Evolutionary conservation across 1,140 invertebrate species (phyloP), one percentile per base, ranked within the genome.

Genomic region (Drosophila punjabiensis): DNA sequence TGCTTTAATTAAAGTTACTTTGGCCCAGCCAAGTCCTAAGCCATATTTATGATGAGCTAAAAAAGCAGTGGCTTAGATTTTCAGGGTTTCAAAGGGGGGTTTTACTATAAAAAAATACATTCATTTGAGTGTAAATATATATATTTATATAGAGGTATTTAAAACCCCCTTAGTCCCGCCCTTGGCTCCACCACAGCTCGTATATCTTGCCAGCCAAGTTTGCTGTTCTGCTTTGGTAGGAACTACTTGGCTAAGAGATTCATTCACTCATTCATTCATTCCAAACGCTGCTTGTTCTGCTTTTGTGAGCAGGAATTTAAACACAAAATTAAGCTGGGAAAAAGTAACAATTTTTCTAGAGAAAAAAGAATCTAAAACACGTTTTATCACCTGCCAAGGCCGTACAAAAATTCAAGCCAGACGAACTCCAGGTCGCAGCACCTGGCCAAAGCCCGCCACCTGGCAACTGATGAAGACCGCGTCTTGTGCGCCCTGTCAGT

Each of bases 1-100:
- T 79, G 65, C 56, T 58, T 79, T 70, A 79, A 79, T 79, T 79
- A 65, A 79, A 60, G 52, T 71, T 79, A 79, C 55, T 55, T 35
- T 33, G 30, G 48, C 9, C 28, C 41, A 30, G 24, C 45, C 53
- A 37, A 55, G 45, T n/a, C 13, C 10, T 55, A 65, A 65, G 33
- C 61, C 24, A 16, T 56, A 58, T 76, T 76, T 76, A 66, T 76
- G 32, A 8, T 53, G 20, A 52, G 53, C 30, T 39, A 11, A 58
- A 64, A n/a, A n/a, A 35, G 20, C 71, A 58, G 43, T 20, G 73
- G 48, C 74, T 32, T 50, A 47, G 35, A 11, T 5, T 30, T n/a
- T 9, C 4, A 10, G 16, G 4, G 16, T 50, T 9, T 39, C 11
- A 11, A 11, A 20, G 13, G 37, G 6, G 37, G 47, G 5, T 16